Base-by-base conservation (phyloP, 2,888 invertebrate genomes). In the Phengaris arion region DNA sequence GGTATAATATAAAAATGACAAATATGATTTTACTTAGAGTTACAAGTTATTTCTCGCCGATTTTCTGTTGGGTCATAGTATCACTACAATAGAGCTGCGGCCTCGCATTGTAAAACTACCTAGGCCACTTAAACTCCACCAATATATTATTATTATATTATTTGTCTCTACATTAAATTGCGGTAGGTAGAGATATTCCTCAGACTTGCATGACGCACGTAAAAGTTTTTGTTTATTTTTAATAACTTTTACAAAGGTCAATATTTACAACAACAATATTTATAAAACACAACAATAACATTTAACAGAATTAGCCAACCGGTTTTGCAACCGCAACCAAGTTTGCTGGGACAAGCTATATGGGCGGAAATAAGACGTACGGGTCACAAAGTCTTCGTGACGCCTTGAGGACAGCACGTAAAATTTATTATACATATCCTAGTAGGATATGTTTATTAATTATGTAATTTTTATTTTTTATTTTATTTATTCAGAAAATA, bases 371-470 rank as follows among this genome's bases (percentile, higher is more conserved):
- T 13, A 64, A 45, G 35, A 64, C 9, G 59, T 59, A 22, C 59
- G 22, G 22, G 22, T 59, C 64, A 35, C 35, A 6, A 12, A 64
- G 12, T 45, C 22, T 22, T 22, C 59, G 22, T 59, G 45, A 35
- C 64, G 35, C 35, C 35, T 64, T 64, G 35, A 22, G 10, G 59
- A 35, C 64, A 64, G 64, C 64, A 64, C 64, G 64, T 64, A 35
- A 4, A 35, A 64, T 64, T 64, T 64, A 64, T 45, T 64, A 64
- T 64, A 35, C 64, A 45, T 64, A 64, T 64, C 64, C 52, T 52
- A 52, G 52, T 52, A 52, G 52, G 52, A 52, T 52, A 52, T 35
- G 35, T 35, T 35, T 35, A 3, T 35, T 22, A 22, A 22, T 22
- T 22, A 22, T 22, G 22, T 22, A 22, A 22, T 22, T 22, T 22